Evolutionary conservation across 1,140 invertebrate species (phyloP), one percentile per base, ranked within the genome.

Genomic region (Tribolium castaneum): DNA sequence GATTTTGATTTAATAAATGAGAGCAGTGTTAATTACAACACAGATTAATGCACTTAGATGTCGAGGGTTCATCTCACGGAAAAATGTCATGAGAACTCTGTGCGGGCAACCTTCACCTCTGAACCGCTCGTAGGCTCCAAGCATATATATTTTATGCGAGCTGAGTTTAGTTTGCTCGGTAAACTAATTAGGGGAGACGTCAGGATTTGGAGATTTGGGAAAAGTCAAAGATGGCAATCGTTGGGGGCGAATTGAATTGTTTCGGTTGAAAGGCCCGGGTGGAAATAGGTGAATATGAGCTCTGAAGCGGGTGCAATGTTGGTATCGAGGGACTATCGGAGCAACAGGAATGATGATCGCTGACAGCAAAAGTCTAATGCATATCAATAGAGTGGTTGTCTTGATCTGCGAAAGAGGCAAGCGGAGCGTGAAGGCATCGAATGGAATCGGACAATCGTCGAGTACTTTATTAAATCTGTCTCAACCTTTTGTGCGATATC

Each of bases 381-480:
- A 82, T 82, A 81, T 82, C 81, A 82, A 82, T 82, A 79, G 80
- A 76, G 39, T 45, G 51, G 72, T 73, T 73, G 73, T 78, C 76
- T 72, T 70, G 80, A 77, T 77, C 76, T 66, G 66, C 50, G 50
- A 62, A 49, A 78, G 70, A 72, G 73, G 76, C 77, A 83, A 81
- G 79, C 78, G 75, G 79, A 80, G 80, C 78, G 73, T 78, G 78
- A 62, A 78, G 76, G 72, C 73, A 78, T 78, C 78, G 59, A 76
- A 45, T 73, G n/a, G 25, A 59, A 81, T 81, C 78, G 80, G 78
- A 80, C 82, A 83, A 83, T 83, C 80, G 82, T 78, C 77, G 75
- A 82, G 81, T 81, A 75, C 80, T 83, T 82, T 82, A 83, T 83
- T 83, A 82, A 82, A 82, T 83, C 80, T 76, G 78, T 78, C 80